phyloP scores from a whole-genome alignment of 2,888 invertebrate species.

The Sesamia inferens region DNA sequence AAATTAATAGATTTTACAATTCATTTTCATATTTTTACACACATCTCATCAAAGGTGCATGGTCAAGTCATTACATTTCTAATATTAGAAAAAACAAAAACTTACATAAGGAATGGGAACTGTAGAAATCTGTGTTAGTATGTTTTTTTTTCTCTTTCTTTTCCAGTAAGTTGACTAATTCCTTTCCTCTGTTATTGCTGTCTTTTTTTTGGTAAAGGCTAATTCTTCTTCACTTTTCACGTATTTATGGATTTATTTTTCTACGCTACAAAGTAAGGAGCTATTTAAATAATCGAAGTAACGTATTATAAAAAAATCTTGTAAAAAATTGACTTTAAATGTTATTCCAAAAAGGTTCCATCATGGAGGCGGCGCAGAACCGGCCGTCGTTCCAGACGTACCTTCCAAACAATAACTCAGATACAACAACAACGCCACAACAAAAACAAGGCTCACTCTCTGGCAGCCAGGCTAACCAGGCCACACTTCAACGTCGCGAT shows the following conservation, averaged over 20 bases:
- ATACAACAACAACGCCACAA: conserved; percentile 74
- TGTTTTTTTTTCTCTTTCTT: conserved; percentile 15
- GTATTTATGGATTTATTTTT: not conserved
- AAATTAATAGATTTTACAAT: not conserved
- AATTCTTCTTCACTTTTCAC: not conserved
- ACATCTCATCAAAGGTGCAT: conserved; percentile 18
- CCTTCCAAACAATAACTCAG: conserved; percentile 78
- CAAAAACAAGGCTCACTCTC: conserved; percentile 78
- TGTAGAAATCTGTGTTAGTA: conserved; percentile 25
- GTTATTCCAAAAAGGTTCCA: conserved; percentile 85
- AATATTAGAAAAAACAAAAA: not conserved
- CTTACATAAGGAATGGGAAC: not conserved
- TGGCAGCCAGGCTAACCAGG: conserved; percentile 68
- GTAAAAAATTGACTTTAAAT: not conserved
- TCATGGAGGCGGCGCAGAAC: conserved; percentile 93
- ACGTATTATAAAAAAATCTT: not conserved
- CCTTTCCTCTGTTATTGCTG: not conserved
- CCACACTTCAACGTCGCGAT: conserved; percentile 78
- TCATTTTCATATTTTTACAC: not conserved
- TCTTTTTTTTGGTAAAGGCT: conserved; percentile 14
- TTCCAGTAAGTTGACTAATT: conserved; percentile 7
- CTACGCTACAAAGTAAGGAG: conserved; percentile 8
- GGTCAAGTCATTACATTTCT: conserved; percentile 24
- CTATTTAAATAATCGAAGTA: not conserved
- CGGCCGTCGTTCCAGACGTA: conserved; percentile 88